Evolutionary conservation across 2,888 invertebrate species (phyloP).

Genomic region (Buathra laborator): DNA sequence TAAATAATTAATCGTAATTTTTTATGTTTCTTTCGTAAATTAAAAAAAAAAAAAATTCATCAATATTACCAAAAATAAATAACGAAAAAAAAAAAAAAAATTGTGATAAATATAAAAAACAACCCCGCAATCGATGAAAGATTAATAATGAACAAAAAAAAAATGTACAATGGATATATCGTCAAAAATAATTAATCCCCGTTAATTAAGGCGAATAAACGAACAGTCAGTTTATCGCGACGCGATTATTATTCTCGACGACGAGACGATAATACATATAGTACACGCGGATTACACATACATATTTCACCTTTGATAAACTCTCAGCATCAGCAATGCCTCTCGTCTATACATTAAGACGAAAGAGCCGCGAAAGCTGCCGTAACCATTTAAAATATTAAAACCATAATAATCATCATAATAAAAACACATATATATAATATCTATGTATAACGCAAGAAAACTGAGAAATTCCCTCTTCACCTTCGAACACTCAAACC

Average conservation of each 20-base stretch:
- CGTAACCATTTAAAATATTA: constrained; percentile 54
- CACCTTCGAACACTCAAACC: constrained; percentile 18
- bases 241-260: constrained; percentile 9
- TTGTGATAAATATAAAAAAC: too few relatives aligned
- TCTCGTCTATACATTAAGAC: too few relatives aligned
- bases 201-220: constrained; percentile 57
- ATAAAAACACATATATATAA: background rate
- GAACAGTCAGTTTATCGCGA: background rate
- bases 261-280: constrained; percentile 41
- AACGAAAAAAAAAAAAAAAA: background rate
- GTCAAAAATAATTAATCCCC: constrained; percentile 45
- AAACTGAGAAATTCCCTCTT: constrained; percentile 24
- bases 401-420: constrained; percentile 12
- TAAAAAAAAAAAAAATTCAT: background rate
- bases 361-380: constrained; percentile 47
- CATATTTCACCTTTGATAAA: constrained; percentile 41
- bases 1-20: too few relatives aligned
- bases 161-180: background rate
- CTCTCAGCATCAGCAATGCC: constrained; percentile 14
- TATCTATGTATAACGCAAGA: background rate
- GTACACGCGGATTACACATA: constrained; percentile 10
- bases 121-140: too few relatives aligned
- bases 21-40: too few relatives aligned
- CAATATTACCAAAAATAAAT: too few relatives aligned
- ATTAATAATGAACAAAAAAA: too few relatives aligned